Evolutionary conservation across 1,140 invertebrate genomes (phyloP), one percentile per base, ranked within the genome.

Genomic region (Panagrolaimus sp.): DNA sequence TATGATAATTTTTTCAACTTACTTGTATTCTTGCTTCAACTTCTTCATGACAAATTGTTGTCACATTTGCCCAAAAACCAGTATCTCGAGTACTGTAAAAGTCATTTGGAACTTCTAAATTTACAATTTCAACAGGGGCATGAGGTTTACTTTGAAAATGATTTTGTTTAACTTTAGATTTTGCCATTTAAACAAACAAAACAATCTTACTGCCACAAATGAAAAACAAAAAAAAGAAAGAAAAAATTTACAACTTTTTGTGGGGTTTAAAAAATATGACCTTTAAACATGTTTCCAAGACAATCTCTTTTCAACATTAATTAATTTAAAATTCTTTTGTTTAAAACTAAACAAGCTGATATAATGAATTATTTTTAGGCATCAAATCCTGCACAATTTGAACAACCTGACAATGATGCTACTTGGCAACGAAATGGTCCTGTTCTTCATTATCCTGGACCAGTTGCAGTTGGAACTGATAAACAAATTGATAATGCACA

Each of bases 311-410:
- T 4, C 2, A 38, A 38, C 2, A 38, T 4, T 38, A 38, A 38
- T 7, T 38, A 4, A 38, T 38, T 38, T 38, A 38, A 38, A 38
- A 38, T 38, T 38, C 32, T 38, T 38, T 38, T 38, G 32, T 38
- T 38, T 38, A 38, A 7, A 38, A 7, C n/a, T n/a, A n/a, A n/a
- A n/a, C n/a, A n/a, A n/a, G n/a, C n/a, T n/a, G 32, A 4, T 38
- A 38, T 38, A 38, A 38, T 38, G 32, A 38, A 38, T 38, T 38
- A 38, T 46, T 76, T 76, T 24, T 84, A 94, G 91, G 95, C 95
- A 48, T 96, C 94, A 7, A 98, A 98, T 86, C 95, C 95, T 2
- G 94, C 94, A 0, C 94, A 97, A 84, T 98, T 98, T 85, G 94
- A 98, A 83, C 67, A 68, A 38, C 93, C 89, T 65, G 94, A 96